Base-by-base conservation (phyloP, 2,888 invertebrate genomes). In the Pyrrhia umbra region DNA sequence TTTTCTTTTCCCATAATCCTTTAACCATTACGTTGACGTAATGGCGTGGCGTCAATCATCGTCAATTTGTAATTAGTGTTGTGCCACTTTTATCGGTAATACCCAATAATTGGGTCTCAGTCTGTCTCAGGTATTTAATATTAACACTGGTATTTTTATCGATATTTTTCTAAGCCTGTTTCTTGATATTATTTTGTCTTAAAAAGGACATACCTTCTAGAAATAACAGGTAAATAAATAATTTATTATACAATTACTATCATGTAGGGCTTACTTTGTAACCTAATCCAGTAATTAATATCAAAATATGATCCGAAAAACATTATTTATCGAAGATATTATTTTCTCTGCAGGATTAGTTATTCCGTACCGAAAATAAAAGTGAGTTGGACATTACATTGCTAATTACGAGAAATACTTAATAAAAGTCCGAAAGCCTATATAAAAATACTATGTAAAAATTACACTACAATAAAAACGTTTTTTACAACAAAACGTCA, bases 1-100 rank as follows among this genome's bases (percentile, higher is more conserved):
- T 71, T 57, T 52, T 50, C 16, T 57, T 57, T 75, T 46, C 45
- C 16, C 71, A 54, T 68, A 68, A 69, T 75, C 20, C 10, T 40
- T 23, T 30, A 21, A 13, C 21, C 34, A 47, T 67, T 67, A 49
- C 6, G 2, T 1, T 75, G 69, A 75, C 56, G 56, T 56, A 54
- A 54, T 23, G 5, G 5, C 13, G 6, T 18, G 18, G 43, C 61
- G 49, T 68, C 75, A 75, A 75, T 71, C 71, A 54, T 54, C 52
- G 45, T 62, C 57, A 42, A 57, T 61, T 57, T 39, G n/a, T 39
- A n/a, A 4, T 15, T 71, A 61, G 43, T 25, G 49, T 45, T 57
- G 56, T 50, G 69, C 21, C 42, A 68, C 42, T 49, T 45, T 30
- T 30, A 61, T 75, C 61, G 56, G 56, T 54, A 56, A 40, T 40